Conservation (phyloP, 2,888 invertebrate genomes). For the Chironomus tentans region DNA sequence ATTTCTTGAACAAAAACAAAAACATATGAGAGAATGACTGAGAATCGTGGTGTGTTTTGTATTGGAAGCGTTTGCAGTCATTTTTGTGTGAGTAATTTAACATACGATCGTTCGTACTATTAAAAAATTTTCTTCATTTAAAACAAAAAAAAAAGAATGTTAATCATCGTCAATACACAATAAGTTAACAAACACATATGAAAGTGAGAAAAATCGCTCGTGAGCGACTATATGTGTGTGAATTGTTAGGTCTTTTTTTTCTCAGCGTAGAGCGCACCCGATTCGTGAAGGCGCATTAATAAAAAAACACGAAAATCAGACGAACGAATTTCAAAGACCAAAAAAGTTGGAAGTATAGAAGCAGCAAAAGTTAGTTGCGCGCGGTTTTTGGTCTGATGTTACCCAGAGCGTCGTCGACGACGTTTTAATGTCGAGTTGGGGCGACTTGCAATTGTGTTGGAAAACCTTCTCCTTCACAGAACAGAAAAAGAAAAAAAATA, state of each 20-base stretch:
- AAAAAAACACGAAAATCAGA: background rate
- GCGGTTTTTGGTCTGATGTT: constrained; percentile 19
- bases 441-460: constrained; percentile 18
- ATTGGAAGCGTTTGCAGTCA: no score
- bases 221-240: background rate
- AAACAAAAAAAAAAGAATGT: background rate
- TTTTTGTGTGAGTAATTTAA: no score
- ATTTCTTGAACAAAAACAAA: no score
- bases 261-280: background rate
- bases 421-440: background rate
- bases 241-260: background rate
- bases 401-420: background rate
- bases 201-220: constrained; percentile 11
- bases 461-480: constrained; percentile 26
- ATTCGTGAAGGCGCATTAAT: background rate
- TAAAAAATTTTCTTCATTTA: no score
- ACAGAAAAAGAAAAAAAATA: background rate
- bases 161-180: background rate
- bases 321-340: background rate
- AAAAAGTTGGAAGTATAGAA: background rate
- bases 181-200: background rate
- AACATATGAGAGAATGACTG: no score
- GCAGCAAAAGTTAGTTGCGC: constrained; percentile 6
- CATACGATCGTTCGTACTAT: no score
- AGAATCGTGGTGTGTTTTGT: no score